Evolutionary conservation across 2,888 invertebrate species (phyloP), one percentile per base, ranked within the genome.

Genomic region (Troides aeacus): DNA sequence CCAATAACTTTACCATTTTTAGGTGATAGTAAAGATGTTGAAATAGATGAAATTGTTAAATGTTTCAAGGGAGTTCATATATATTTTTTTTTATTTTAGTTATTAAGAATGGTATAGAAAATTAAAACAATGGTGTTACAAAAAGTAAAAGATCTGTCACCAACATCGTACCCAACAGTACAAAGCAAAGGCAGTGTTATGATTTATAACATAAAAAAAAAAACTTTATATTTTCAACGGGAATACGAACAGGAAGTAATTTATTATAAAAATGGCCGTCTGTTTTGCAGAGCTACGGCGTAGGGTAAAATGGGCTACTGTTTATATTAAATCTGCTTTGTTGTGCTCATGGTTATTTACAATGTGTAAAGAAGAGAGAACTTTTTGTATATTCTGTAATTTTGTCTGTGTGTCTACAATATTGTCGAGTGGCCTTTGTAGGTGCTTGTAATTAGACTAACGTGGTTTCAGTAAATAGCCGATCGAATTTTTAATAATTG

Each of bases 191-290:
- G 57, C 57, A 23, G 57, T 58, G 57, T 58, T 58, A 23, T 58
- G 23, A 58, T 58, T 23, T 60, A 60, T 23, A 12, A 60, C 30
- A 60, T 36, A 12, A 36, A 60, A 60, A 21, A 21, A 60, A 60
- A 36, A 60, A 23, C 58, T 24, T 58, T 58, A 58, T 60, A 24
- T 36, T 60, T 60, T 60, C 59, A 66, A 66, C 59, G 59, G 36
- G 36, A 66, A 46, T 59, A 30, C 60, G 60, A 60, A 66, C 66
- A 50, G 66, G 66, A 66, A 66, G 60, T 66, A 58, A 53, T 66
- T 66, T 66, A 46, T 66, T 66, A 66, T 50, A 66, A 66, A 66
- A 66, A 60, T 66, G 60, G 60, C 50, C 50, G 50, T n/a, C 21
- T 60, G 59, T 60, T 65, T 65, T 59, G 59, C 42, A 66, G 60